These are phyloP conservation scores for Grapholita molesta DNA, from an alignment of 1,140 invertebrate species.

Conservation along the genomic window DNA sequence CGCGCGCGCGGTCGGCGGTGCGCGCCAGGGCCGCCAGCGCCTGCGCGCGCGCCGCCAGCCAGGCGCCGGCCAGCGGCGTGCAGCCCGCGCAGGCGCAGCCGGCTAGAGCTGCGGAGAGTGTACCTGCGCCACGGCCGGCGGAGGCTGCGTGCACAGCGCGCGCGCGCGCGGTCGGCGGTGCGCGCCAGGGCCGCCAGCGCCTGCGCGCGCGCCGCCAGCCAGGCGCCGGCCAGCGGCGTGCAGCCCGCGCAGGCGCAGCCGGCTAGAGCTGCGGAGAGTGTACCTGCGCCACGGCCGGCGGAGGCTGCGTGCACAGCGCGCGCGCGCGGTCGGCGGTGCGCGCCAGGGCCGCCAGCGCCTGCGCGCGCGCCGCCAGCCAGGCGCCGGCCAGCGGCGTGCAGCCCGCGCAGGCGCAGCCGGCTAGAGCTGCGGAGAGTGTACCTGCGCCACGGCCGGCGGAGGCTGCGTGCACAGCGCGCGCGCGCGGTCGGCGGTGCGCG, in stretches of 20 bases:
- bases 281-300: constrained; percentile 76
- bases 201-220: too few species aligned
- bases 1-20: constrained; percentile 87
- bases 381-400: constrained; percentile 75
- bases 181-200: too few species aligned
- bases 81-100: constrained; percentile 78
- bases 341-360: too few species aligned
- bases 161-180: constrained; percentile 88
- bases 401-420: too few species aligned
- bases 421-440: too few species aligned
- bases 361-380: too few species aligned
- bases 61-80: constrained; percentile 78
- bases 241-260: constrained; percentile 78
- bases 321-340: constrained; percentile 87
- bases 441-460: too few species aligned
- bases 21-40: too few species aligned
- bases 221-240: constrained; percentile 78
- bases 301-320: constrained; percentile 93
- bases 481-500: constrained; percentile 88
- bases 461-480: too few species aligned
- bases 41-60: too few species aligned
- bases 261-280: too few species aligned
- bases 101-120: too few species aligned
- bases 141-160: constrained; percentile 92
- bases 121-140: constrained; percentile 76